Percentiles rank a stretch among this genome's conserved stretches.
Evolutionary conservation across 2,113 vertebrate species (phyloP).

Genomic region (Paraplagusia blochii): DNA sequence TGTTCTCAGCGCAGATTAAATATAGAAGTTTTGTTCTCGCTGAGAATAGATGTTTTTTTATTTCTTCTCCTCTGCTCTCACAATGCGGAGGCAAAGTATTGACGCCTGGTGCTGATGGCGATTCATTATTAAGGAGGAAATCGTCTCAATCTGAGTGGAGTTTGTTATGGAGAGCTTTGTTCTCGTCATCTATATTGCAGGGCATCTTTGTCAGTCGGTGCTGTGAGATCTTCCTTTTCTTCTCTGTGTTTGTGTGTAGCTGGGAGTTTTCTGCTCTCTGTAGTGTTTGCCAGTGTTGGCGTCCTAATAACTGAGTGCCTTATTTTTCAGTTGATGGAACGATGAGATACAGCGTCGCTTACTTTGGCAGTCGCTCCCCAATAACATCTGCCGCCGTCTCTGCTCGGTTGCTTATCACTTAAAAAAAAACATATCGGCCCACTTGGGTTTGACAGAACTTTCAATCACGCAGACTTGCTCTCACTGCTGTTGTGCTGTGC

Average conservation of each 20-base stretch:
- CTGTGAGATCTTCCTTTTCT: constrained; percentile 61
- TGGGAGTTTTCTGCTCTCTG: constrained; percentile 58
- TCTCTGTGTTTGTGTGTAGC: constrained; percentile 56
- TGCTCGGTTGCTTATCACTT: constrained; percentile 11
- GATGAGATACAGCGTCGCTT: constrained; percentile 20
- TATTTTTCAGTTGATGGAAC: constrained; percentile 55
- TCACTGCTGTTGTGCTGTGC: no score
- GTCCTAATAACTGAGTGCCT: constrained; percentile 68
- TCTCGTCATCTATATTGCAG: constrained; percentile 80
- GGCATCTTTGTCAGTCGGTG: constrained; percentile 74
- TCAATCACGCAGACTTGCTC: no score
- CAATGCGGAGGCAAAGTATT: constrained; percentile 63
- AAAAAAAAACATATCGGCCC: constrained; percentile 14
- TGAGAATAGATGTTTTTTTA: constrained; percentile 69
- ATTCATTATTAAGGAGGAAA: constrained; percentile 82
- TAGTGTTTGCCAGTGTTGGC: constrained; percentile 68
- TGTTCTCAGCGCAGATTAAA: constrained; percentile 78
- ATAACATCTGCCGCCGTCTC: constrained; percentile 30
- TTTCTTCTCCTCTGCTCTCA: constrained; percentile 4
- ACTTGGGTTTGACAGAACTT: constrained; percentile 10
- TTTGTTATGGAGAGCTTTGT: constrained; percentile 76
- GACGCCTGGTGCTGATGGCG: constrained; percentile 74
- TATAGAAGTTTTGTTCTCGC: constrained; percentile 81
- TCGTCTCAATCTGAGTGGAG: constrained; percentile 73
- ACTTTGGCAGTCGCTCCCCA: constrained; percentile 27